Percentiles rank a stretch among this genome's conserved stretches.
phyloP scores from a whole-genome alignment of 2,888 invertebrate genomes.

The Sesia apiformis region DNA sequence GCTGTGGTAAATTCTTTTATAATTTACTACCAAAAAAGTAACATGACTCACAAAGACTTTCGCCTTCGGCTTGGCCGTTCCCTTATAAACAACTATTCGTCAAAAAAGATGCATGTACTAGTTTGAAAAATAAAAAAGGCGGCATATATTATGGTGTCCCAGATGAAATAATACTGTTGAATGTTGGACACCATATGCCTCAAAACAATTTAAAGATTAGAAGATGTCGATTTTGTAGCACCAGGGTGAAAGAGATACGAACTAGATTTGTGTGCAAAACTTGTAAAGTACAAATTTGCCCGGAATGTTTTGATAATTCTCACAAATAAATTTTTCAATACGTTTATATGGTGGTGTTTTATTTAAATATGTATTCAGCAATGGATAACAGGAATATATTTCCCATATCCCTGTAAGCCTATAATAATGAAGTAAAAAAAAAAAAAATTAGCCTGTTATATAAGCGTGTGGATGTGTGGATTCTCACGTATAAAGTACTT shows the following conservation, averaged over 20 bases:
- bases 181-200: background rate
- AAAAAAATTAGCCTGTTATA: too few relatives aligned
- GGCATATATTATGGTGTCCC: background rate
- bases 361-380: too few relatives aligned
- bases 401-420: too few relatives aligned
- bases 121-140: background rate
- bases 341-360: too few relatives aligned
- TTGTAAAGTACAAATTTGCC: background rate
- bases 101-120: background rate
- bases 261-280: background rate
- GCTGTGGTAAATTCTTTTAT: slow-evolving; percentile 6
- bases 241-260: background rate
- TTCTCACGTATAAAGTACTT: too few relatives aligned
- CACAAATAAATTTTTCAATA: too few relatives aligned
- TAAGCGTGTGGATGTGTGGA: too few relatives aligned
- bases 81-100: background rate
- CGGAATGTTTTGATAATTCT: background rate
- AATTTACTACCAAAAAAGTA: background rate
- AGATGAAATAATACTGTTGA: background rate
- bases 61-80: background rate
- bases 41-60: background rate
- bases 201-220: background rate
- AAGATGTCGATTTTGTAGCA: background rate
- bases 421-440: too few relatives aligned
- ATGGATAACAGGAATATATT: too few relatives aligned